Percentiles rank a stretch among this genome's conserved stretches.
These are phyloP conservation scores for Callocephalon fimbriatum DNA, from an alignment of 2,113 vertebrate species.

Conservation along the genomic window DNA sequence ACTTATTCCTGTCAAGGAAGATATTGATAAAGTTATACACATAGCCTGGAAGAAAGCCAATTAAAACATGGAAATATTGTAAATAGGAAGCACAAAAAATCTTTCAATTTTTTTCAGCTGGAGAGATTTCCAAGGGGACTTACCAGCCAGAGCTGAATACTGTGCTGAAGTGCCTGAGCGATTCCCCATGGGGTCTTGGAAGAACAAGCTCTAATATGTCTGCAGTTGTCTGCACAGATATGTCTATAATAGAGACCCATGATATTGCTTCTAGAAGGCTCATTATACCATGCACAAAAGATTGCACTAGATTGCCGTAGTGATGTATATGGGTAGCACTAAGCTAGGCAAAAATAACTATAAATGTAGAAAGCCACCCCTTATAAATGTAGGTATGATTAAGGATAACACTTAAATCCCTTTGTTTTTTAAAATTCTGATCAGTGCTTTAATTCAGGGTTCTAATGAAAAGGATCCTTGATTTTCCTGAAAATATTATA, in stretches of 20 bases:
- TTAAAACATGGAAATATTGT: neutral
- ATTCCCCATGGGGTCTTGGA: neutral
- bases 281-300: neutral
- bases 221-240: neutral
- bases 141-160: neutral
- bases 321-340: neutral
- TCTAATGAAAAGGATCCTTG: neutral
- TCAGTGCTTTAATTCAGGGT: neutral
- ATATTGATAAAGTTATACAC: neutral
- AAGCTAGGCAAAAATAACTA: neutral
- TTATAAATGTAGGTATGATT: neutral
- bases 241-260: neutral
- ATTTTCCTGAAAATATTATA: neutral
- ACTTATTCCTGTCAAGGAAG: neutral
- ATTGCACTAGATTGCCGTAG: neutral
- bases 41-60: neutral
- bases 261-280: neutral
- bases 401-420: neutral
- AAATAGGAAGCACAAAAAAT: neutral
- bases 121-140: neutral
- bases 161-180: neutral
- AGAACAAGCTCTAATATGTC: neutral
- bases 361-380: neutral
- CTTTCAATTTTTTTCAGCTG: neutral
- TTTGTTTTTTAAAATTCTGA: neutral